A percentile compares a stretch with the other conserved stretches of the same genome.
phyloP scores from a whole-genome alignment of 2,113 vertebrate species.

The Oryzias javanicus region DNA sequence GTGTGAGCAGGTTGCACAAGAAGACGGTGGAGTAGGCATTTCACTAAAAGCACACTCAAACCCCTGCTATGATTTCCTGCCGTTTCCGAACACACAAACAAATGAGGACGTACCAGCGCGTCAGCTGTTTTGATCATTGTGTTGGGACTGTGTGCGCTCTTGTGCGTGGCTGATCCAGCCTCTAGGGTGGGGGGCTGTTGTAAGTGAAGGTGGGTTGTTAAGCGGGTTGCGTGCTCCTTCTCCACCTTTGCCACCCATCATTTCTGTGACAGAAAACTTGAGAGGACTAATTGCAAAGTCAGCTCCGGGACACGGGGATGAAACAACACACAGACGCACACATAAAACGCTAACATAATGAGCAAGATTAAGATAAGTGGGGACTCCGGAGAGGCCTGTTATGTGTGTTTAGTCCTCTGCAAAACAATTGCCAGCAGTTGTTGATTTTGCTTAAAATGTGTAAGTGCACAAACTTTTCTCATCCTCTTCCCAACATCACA shows the following conservation, averaged over 20 bases:
- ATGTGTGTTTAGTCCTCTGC: constrained; percentile 8
- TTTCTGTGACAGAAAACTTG: constrained; percentile 53
- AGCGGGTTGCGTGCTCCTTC: constrained; percentile 10
- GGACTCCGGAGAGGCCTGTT: constrained; percentile 19
- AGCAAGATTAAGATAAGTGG: constrained; percentile 53
- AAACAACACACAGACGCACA: constrained; percentile 31
- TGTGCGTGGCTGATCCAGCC: constrained; percentile 24
- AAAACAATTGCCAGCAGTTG: too few relatives aligned
- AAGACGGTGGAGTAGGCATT: constrained; percentile 5
- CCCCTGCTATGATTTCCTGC: constrained; percentile 1
- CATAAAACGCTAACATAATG: constrained; percentile 51
- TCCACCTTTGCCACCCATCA: constrained; percentile 20
- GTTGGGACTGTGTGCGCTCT: constrained; percentile 19
- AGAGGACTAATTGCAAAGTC: constrained; percentile 66
- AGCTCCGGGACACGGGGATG: constrained; percentile 50
- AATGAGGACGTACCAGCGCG: constrained; percentile 20
- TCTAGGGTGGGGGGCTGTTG: constrained; percentile 40
- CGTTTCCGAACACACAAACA: constrained; percentile 9
- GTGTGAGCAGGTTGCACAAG: background rate
- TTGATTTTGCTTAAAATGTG: constrained; percentile 6
- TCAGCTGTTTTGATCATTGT: constrained; percentile 61
- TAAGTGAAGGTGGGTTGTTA: constrained; percentile 21
- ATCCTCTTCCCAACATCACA: too few relatives aligned
- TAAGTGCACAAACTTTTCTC: background rate
- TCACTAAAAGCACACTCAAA: background rate